Evolutionary conservation across 1,140 invertebrate species (phyloP).

Genomic region (Bombus waltoni): DNA sequence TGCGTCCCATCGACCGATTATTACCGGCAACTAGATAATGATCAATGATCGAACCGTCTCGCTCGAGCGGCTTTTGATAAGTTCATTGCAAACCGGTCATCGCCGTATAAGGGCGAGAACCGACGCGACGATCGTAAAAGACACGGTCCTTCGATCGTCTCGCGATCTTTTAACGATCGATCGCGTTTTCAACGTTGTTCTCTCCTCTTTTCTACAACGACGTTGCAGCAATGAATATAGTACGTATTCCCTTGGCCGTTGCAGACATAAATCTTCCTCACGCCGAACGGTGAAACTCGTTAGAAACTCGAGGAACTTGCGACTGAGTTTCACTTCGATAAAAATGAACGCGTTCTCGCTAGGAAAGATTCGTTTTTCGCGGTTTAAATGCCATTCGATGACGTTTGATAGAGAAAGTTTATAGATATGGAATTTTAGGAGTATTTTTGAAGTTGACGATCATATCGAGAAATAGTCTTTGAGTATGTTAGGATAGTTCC

Average conservation of each 20-base stretch:
- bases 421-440: background rate
- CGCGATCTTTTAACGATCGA: slow-evolving; percentile 43
- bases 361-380: background rate
- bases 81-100: slow-evolving; percentile 64
- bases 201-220: background rate
- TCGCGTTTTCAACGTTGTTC: slow-evolving; percentile 8
- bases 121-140: background rate
- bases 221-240: background rate
- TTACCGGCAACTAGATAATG: slow-evolving; percentile 63
- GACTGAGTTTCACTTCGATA: slow-evolving; percentile 19
- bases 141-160: slow-evolving; percentile 26
- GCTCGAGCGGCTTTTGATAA: slow-evolving; percentile 65
- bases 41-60: slow-evolving; percentile 62
- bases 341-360: background rate
- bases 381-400: background rate
- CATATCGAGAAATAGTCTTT: too few species aligned
- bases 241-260: slow-evolving; percentile 23
- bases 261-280: slow-evolving; percentile 54
- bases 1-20: slow-evolving; percentile 58
- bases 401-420: background rate
- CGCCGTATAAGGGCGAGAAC: background rate
- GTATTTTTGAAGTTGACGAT: too few species aligned
- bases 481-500: too few species aligned
- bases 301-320: slow-evolving; percentile 45
- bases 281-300: slow-evolving; percentile 56